These are phyloP conservation scores for Cebidichthys violaceus DNA, from an alignment of 2,113 vertebrate species.

Conservation along the genomic window DNA sequence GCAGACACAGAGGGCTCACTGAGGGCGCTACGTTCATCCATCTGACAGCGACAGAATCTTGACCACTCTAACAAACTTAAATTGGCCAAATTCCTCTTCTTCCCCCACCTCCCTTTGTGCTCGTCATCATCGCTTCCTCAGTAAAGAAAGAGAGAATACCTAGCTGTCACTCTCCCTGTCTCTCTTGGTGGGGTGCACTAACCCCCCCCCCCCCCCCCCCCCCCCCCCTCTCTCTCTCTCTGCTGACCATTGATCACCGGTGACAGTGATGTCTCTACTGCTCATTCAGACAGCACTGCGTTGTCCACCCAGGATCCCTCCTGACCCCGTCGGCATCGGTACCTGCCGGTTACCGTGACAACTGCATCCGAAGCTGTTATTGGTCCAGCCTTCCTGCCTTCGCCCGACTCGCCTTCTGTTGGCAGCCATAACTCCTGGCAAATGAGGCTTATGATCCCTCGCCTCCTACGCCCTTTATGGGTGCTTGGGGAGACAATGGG, in stretches of 20 bases:
- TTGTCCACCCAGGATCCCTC: slow-evolving; percentile 39
- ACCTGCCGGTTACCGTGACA: slow-evolving; percentile 59
- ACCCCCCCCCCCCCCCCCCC: no score
- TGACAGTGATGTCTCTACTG: slow-evolving; percentile 70
- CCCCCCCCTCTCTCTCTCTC: no score
- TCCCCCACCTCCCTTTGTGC: background rate
- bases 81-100: background rate
- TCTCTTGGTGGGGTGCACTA: no score
- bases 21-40: background rate
- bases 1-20: background rate
- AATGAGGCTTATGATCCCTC: slow-evolving; percentile 80
- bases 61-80: background rate
- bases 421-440: slow-evolving; percentile 76
- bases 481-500: slow-evolving; percentile 86
- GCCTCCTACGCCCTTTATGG: slow-evolving; percentile 84
- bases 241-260: slow-evolving; percentile 57
- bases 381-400: slow-evolving; percentile 26
- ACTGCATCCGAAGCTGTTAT: slow-evolving; percentile 50
- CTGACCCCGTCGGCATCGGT: slow-evolving; percentile 38
- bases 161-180: slow-evolving; percentile 17
- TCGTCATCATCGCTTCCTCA: background rate
- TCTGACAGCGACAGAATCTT: background rate
- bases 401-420: slow-evolving; percentile 42
- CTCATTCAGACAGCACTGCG: slow-evolving; percentile 53
- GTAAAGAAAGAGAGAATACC: no score